These are phyloP conservation scores for Coelopa frigida DNA, from an alignment of 1,140 invertebrate species.

Conservation along the genomic window DNA sequence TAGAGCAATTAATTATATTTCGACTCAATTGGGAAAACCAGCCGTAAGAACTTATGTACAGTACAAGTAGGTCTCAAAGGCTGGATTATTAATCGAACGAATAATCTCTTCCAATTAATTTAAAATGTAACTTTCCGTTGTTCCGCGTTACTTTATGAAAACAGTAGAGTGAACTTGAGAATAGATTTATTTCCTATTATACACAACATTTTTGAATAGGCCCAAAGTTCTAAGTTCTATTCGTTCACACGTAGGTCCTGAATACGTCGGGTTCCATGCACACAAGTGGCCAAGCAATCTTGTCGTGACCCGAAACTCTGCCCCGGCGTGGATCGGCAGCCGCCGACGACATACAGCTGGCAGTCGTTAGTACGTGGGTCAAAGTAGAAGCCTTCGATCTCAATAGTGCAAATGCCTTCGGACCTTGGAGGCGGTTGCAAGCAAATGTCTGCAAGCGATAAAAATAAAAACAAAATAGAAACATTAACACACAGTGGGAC, in stretches of 20 bases:
- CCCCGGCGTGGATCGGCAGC: slow-evolving; percentile 26
- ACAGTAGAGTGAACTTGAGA: too few species aligned
- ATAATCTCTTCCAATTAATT: too few species aligned
- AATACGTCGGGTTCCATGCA: slow-evolving; percentile 21
- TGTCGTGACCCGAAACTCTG: slow-evolving; percentile 35
- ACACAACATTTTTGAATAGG: background rate
- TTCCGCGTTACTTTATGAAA: too few species aligned
- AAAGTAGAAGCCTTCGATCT: slow-evolving; percentile 37
- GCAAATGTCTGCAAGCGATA: slow-evolving; percentile 32
- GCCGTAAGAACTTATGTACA: too few species aligned
- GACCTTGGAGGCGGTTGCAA: slow-evolving; percentile 28
- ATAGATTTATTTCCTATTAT: too few species aligned
- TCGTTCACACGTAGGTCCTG: slow-evolving; percentile 27
- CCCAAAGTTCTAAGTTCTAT: slow-evolving; percentile 3
- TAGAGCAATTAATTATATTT: too few species aligned
- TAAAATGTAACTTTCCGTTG: too few species aligned
- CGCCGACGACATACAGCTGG: slow-evolving; percentile 26
- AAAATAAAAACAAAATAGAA: slow-evolving; percentile 3
- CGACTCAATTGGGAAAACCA: too few species aligned
- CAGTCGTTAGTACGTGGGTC: slow-evolving; percentile 26
- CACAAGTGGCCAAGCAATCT: slow-evolving; percentile 31
- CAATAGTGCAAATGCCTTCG: slow-evolving; percentile 33
- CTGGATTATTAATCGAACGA: too few species aligned
- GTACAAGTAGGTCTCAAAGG: too few species aligned
- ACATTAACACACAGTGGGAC: background rate